Conservation (phyloP, 1,140 invertebrate species). For the Drosophila dunni region DNA sequence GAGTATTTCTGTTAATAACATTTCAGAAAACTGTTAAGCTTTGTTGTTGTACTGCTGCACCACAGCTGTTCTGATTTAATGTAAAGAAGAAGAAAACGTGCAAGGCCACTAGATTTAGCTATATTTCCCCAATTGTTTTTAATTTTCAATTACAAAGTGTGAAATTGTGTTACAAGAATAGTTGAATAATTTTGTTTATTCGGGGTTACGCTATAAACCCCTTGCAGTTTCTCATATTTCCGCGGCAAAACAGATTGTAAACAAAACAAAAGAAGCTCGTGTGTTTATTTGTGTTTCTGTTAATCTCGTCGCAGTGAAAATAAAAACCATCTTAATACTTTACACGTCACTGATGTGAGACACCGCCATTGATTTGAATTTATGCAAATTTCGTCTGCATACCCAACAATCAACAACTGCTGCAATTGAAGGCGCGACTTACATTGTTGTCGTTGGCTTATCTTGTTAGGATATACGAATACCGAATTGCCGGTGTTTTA, state of each 20-base stretch:
- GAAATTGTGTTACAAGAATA: constrained; percentile 23
- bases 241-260: constrained; percentile 40
- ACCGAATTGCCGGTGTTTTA: constrained; percentile 29
- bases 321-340: constrained; percentile 12
- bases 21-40: constrained; percentile 12
- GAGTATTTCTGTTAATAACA: constrained; percentile 25
- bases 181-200: background rate
- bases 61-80: constrained; percentile 49
- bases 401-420: constrained; percentile 13
- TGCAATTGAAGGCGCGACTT: constrained; percentile 2
- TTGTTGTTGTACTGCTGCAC: constrained; percentile 27
- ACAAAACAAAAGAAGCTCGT: constrained; percentile 28
- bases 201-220: background rate
- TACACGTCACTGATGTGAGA: constrained; percentile 17
- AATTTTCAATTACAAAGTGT: constrained; percentile 43
- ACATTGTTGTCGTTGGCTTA: constrained; percentile 3
- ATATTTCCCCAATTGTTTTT: constrained; percentile 50
- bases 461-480: constrained; percentile 19
- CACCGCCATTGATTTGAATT: constrained; percentile 7
- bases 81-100: constrained; percentile 45
- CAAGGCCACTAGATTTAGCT: constrained; percentile 58
- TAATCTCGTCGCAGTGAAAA: constrained; percentile 26
- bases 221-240: background rate
- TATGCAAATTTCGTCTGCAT: constrained; percentile 3
- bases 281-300: constrained; percentile 28